Evolutionary conservation across 2,888 invertebrate species (phyloP), one percentile per base, ranked within the genome.

Genomic region (Dermolepida albohirtum): DNA sequence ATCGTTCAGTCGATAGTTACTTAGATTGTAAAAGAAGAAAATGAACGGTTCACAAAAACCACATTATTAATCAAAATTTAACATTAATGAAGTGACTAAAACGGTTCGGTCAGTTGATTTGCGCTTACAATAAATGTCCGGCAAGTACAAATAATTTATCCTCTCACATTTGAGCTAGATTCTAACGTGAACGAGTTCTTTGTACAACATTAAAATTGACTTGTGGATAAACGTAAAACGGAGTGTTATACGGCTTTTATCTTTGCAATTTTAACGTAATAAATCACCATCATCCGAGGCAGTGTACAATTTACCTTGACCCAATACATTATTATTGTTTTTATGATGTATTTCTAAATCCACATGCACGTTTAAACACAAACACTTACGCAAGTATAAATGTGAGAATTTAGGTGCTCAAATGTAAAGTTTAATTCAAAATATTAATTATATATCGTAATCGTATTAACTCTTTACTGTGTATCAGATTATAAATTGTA

Each of bases 141-240:
- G 55, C 12, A 41, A 16, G 40, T 34, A 52, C 29, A 52, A n/a
- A 22, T 52, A 52, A 34, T 52, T 10, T 43, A 41, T 55, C 55
- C 55, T 43, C 55, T 55, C 43, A 55, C 55, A 55, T 41, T 55
- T 55, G 55, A 41, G 41, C 55, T 27, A 55, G 41, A 43, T 55
- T 55, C 55, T 34, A 52, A 27, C 29, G 8, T 11, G n/a, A 52
- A 6, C 14, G 51, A 29, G 10, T 34, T 34, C 29, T 52, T 29
- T 29, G 27, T 52, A 27, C 27, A 17, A 50, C 17, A 47, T 22
- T 49, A 17, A 49, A 17, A 8, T 49, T 49, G 17, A 22, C 49
- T 11, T 22, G 22, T 49, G 22, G 17, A 49, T 22, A 11, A 16
- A 16, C 49, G 22, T 22, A 17, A 22, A 22, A 49, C 5, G 22